These are phyloP conservation scores for Embidobia sp. DNA, from an alignment of 2,888 invertebrate species.

Conservation along the genomic window DNA sequence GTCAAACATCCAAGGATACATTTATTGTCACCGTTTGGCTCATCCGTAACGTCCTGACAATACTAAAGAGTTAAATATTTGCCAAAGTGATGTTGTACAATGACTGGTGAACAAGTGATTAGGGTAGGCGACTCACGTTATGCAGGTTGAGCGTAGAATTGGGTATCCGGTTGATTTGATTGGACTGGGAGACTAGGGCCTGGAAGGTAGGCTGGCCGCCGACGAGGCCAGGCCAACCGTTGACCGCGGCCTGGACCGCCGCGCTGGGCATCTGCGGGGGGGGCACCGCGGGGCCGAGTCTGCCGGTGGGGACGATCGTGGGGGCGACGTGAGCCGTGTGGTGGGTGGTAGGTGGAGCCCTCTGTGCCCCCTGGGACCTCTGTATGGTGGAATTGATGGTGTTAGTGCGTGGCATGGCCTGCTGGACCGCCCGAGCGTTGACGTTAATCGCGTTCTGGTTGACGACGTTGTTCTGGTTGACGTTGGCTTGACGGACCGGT, in stretches of 20 bases:
- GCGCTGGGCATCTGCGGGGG: slow-evolving; percentile 76
- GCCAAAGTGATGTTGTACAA: no score
- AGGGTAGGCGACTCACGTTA: slow-evolving; percentile 78
- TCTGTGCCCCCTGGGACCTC: slow-evolving; percentile 74
- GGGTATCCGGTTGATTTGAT: slow-evolving; percentile 78
- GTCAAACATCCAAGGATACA: no score
- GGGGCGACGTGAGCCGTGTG: slow-evolving; percentile 74
- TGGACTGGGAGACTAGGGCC: slow-evolving; percentile 76
- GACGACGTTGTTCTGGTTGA: slow-evolving; percentile 73
- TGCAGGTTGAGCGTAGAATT: slow-evolving; percentile 77
- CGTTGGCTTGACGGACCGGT: slow-evolving; percentile 82
- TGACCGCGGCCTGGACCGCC: slow-evolving; percentile 79
- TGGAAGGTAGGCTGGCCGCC: slow-evolving; percentile 81
- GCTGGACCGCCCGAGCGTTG: slow-evolving; percentile 71
- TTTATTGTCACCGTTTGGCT: no score
- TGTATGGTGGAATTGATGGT: slow-evolving; percentile 74
- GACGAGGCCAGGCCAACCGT: slow-evolving; percentile 82
- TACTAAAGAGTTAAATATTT: no score
- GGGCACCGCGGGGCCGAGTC: slow-evolving; percentile 67
- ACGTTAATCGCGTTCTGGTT: slow-evolving; percentile 76
- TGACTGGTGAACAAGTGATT: no score
- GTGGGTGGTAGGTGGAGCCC: slow-evolving; percentile 72
- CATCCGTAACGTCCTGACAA: no score
- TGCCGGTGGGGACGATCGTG: slow-evolving; percentile 75
- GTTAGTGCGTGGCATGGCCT: slow-evolving; percentile 73